phyloP scores from a whole-genome alignment of 2,113 vertebrate species.

The Ceyx melanurus region DNA sequence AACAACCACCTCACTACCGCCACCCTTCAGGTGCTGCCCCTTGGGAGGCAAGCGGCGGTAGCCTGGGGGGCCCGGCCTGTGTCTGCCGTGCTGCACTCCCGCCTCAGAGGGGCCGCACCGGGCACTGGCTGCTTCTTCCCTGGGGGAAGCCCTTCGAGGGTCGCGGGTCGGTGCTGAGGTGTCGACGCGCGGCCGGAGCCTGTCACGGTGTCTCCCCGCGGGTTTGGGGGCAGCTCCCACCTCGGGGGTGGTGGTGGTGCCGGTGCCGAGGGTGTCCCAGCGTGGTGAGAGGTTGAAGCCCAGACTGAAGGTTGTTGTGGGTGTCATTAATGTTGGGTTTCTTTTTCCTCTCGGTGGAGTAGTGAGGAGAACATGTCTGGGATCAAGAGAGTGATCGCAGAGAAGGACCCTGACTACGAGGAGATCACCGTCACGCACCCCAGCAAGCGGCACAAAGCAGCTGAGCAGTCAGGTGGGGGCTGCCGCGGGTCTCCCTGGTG shows the following conservation, averaged over 20 bases:
- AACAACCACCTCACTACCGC: too few relatives aligned
- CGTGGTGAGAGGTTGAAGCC: too few relatives aligned
- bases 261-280: background rate
- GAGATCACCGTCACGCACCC: constrained; percentile 86
- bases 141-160: background rate
- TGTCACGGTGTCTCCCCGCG: background rate
- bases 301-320: background rate
- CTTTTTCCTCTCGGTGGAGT: background rate
- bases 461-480: constrained; percentile 87
- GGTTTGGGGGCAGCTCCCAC: background rate
- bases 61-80: too few relatives aligned
- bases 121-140: background rate
- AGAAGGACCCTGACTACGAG: constrained; percentile 94
- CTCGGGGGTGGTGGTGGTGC: background rate
- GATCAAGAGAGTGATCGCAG: constrained; percentile 90
- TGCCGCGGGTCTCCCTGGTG: too few relatives aligned
- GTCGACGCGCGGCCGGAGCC: background rate
- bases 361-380: constrained; percentile 85
- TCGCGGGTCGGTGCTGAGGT: background rate
- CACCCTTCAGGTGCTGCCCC: background rate
- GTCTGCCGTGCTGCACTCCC: too few relatives aligned
- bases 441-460: constrained; percentile 88
- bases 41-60: background rate
- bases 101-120: background rate
- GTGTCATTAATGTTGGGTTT: background rate